A percentile compares a stretch with the other conserved stretches of the same genome.
Evolutionary conservation across 2,888 invertebrate genomes (phyloP).

Genomic region (Caenorhabditis panamensis): DNA sequence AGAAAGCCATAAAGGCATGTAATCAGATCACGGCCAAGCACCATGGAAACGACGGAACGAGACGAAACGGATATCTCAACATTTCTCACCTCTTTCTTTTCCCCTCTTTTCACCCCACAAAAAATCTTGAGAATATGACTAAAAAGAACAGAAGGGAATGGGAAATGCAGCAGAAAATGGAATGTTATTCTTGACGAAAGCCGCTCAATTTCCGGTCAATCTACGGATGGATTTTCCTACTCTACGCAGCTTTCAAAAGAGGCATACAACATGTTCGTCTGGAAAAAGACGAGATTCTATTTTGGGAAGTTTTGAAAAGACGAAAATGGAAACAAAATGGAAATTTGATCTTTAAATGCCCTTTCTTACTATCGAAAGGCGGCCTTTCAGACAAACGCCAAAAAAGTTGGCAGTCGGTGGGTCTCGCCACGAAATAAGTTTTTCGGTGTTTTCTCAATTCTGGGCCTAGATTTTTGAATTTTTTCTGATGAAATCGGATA

Average conservation of each 20-base stretch:
- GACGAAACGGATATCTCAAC: neutral
- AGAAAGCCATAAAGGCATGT: neutral
- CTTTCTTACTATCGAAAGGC: too few species aligned
- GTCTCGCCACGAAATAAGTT: too few species aligned
- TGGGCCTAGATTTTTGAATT: too few species aligned
- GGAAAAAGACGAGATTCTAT: slow-evolving; percentile 14
- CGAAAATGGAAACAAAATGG: slow-evolving; percentile 1
- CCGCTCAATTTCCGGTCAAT: slow-evolving; percentile 55
- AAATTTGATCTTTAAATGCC: slow-evolving; percentile 3
- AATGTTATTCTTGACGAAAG: slow-evolving; percentile 49
- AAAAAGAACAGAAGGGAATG: neutral
- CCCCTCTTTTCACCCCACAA: neutral
- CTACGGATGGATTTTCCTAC: slow-evolving; percentile 5
- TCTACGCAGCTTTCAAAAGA: neutral
- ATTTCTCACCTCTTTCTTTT: neutral
- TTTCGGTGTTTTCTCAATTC: too few species aligned
- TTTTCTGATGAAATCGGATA: too few species aligned
- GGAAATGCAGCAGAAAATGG: slow-evolving; percentile 2
- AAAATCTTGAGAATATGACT: slow-evolving; percentile 1
- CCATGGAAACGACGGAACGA: slow-evolving; percentile 15
- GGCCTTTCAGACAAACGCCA: too few species aligned
- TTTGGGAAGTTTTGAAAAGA: slow-evolving; percentile 18
- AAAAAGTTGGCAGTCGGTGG: too few species aligned
- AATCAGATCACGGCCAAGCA: slow-evolving; percentile 5
- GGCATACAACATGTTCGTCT: neutral